Base-by-base conservation (phyloP, 2,797 vertebrate genomes). In the Enteromius thamalakanensis region DNA sequence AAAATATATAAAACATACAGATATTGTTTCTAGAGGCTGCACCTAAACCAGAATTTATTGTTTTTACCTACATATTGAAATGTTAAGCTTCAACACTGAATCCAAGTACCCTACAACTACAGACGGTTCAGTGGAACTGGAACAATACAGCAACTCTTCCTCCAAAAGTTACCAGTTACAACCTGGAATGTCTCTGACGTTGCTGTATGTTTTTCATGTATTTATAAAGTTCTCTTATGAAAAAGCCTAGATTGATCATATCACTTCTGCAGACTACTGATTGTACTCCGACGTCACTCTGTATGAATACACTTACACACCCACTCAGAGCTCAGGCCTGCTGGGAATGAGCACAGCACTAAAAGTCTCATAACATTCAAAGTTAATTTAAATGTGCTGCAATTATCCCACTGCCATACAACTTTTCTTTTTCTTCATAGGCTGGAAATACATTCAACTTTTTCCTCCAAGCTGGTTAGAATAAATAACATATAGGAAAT, bases 261-360 rank as follows among this genome's bases (percentile, higher is more conserved):
- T 72, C 69, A 74, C 49, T 62, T 34, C 26, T 29, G 26, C 26
- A 60, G 21, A 49, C 37, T 72, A 80, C 76, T 76, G 76, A 85
- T 80, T 80, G 77, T 29, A 26, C 34, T 23, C 6, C 47, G 79
- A 80, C 37, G 23, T 71, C 62, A 70, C 40, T 76, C 80, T 65
- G 76, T 45, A 70, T 70, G 76, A 84, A 84, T 69, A 81, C 86
- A 77, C 45, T 68, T 55, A 69, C 42, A 45, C 29, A 26, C 71
- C 45, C 53, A 65, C 55, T 72, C 67, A 80, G 67, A 49, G 23
- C 23, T 80, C 37, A 80, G 67, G 26, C 23, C 67, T 45, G 23
- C 51, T 71, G 68, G 53, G 67, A 80, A 29, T 45, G 11, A 71
- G 23, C 23, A 60, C 11, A 80, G 67, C 51, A 60, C 17, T 80